Conservation (phyloP, 2,113 vertebrate species). For the Laticauda laticaudata region DNA sequence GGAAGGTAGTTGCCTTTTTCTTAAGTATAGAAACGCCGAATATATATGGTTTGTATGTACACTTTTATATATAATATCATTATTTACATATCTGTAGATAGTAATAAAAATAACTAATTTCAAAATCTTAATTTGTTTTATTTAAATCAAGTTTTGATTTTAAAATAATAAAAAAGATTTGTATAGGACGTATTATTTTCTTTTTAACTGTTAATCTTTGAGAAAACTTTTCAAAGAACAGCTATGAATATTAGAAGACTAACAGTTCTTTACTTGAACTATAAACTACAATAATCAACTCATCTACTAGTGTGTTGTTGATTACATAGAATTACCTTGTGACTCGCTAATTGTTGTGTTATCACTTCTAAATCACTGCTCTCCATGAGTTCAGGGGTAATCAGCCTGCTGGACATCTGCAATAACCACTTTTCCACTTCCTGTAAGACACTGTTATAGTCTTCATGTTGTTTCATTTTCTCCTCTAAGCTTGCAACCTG, state of each 20-base stretch:
- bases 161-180: neutral
- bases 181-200: neutral
- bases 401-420: conserved; percentile 92
- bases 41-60: neutral
- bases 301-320: neutral
- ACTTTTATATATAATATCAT: neutral
- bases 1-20: neutral
- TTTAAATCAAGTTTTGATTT: neutral
- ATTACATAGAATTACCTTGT: conserved; percentile 79
- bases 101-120: neutral
- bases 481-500: conserved; percentile 77
- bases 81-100: neutral
- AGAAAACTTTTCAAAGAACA: neutral
- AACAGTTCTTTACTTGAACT: neutral
- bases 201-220: neutral
- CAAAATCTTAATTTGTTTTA: neutral
- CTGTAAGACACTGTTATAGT: conserved; percentile 88
- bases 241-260: neutral
- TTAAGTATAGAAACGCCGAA: neutral
- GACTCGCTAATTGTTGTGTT: conserved; percentile 91
- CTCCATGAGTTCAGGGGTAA: conserved; percentile 84
- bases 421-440: conserved; percentile 95
- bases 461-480: conserved; percentile 90
- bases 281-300: neutral
- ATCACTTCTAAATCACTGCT: conserved; percentile 82